phyloP scores from a whole-genome alignment of 2,888 invertebrate species.

The Hypena proboscidalis region DNA sequence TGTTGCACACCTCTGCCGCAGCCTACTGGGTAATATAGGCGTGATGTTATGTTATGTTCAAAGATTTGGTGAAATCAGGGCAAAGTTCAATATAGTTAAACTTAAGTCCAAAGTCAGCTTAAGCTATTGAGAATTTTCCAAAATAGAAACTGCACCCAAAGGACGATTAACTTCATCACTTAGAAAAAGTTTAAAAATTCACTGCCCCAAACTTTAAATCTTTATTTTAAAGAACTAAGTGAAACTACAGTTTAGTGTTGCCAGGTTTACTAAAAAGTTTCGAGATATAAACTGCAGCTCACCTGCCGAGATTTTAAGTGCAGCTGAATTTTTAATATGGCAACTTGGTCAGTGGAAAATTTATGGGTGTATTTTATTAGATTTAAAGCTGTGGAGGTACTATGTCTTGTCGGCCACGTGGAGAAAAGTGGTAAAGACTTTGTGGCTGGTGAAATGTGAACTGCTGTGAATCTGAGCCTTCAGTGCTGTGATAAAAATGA shows the following conservation, averaged over 20 bases:
- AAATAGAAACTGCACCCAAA: no score
- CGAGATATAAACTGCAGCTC: slow-evolving; percentile 23
- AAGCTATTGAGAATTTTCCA: no score
- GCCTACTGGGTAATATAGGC: no score
- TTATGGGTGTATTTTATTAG: slow-evolving; percentile 32
- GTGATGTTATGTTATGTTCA: no score
- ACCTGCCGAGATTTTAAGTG: slow-evolving; percentile 42
- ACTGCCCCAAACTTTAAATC: slow-evolving; percentile 26
- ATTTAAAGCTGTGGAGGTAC: slow-evolving; percentile 8
- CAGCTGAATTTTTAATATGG: slow-evolving; percentile 40
- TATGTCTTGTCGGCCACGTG: background rate
- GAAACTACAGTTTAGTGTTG: slow-evolving; percentile 29
- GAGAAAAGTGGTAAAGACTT: slow-evolving; percentile 9
- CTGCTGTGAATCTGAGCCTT: no score
- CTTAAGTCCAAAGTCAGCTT: no score
- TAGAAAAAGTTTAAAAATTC: slow-evolving; percentile 36
- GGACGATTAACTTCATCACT: slow-evolving; percentile 22
- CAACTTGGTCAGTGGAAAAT: slow-evolving; percentile 32
- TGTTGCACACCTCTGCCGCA: no score
- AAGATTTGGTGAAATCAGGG: no score
- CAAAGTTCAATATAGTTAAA: background rate
- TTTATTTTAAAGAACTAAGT: slow-evolving; percentile 29
- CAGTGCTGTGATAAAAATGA: no score
- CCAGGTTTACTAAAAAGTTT: slow-evolving; percentile 28
- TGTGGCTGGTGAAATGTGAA: slow-evolving; percentile 1